Evolutionary conservation across 2,888 invertebrate genomes (phyloP).

Genomic region (Phyllotreta striolata): DNA sequence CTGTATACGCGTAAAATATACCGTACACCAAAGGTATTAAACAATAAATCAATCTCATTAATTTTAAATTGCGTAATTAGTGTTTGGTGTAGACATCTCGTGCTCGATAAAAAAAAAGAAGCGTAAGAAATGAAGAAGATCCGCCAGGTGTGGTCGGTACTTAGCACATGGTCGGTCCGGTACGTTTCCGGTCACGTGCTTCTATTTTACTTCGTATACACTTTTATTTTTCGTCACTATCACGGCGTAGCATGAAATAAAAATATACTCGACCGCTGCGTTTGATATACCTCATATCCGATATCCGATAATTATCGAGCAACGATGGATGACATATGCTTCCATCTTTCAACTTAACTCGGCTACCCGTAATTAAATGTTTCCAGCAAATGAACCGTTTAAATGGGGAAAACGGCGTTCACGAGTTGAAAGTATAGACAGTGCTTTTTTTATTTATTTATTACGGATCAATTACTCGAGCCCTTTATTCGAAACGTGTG

Average conservation of each 20-base stretch:
- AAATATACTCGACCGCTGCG: not conserved
- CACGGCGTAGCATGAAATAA: not conserved
- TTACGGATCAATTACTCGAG: not conserved
- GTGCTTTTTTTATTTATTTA: conserved; percentile 1
- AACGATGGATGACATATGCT: conserved; percentile 18
- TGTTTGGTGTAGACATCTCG: conserved; percentile 6
- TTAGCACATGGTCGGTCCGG: conserved; percentile 36
- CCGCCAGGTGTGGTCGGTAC: conserved; percentile 38
- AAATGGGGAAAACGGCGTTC: conserved; percentile 20
- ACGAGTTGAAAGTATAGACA: conserved; percentile 15
- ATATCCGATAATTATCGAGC: conserved; percentile 17
- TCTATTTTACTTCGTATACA: conserved; percentile 25
- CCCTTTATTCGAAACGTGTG: not conserved
- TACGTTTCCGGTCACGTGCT: conserved; percentile 45
- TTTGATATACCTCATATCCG: too few relatives aligned
- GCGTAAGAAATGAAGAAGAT: conserved; percentile 12
- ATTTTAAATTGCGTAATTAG: not conserved
- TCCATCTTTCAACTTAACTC: conserved; percentile 11
- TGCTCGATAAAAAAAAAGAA: conserved; percentile 2
- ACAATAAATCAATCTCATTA: too few relatives aligned
- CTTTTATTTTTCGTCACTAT: conserved; percentile 13
- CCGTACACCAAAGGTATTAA: too few relatives aligned
- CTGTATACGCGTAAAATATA: too few relatives aligned
- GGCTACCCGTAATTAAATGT: conserved; percentile 23
- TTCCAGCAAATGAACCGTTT: conserved; percentile 28